A percentile compares a stretch with the other conserved stretches of the same genome.
phyloP scores from a whole-genome alignment of 2,888 invertebrate genomes.

The Hirtodrosophila trivittata region DNA sequence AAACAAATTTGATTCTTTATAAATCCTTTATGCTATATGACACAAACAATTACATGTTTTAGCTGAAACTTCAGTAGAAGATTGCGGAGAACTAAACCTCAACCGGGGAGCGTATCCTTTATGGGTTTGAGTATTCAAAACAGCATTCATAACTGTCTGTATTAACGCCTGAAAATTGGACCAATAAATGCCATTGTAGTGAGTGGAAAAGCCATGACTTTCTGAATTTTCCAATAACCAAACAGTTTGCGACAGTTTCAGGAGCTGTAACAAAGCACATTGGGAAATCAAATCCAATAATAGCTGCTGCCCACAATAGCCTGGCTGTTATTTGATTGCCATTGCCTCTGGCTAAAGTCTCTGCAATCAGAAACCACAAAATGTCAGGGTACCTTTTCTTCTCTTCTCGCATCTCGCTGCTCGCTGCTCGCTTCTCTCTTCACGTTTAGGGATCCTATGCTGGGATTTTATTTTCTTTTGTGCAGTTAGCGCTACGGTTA shows the following conservation, averaged over 20 bases:
- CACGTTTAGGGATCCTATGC: not conserved
- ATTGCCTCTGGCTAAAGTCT: conserved; percentile 47
- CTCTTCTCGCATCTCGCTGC: conserved; percentile 11
- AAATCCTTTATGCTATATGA: not conserved
- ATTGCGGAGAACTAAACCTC: too few relatives aligned
- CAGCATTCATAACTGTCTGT: conserved; percentile 30
- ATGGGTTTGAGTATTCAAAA: conserved; percentile 1
- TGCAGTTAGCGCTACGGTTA: conserved; percentile 59
- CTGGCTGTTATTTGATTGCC: conserved; percentile 56
- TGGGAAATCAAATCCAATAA: conserved; percentile 64
- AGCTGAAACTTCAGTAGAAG: too few relatives aligned
- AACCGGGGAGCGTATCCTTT: too few relatives aligned
- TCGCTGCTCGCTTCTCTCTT: too few relatives aligned
- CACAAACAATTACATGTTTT: too few relatives aligned
- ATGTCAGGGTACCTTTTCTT: conserved; percentile 63
- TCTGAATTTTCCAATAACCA: conserved; percentile 31
- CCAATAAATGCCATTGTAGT: conserved; percentile 15
- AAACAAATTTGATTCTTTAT: conserved; percentile 9
- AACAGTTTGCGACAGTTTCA: conserved; percentile 33
- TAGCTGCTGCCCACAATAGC: conserved; percentile 25
- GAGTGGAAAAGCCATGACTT: conserved; percentile 11
- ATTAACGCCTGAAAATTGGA: conserved; percentile 20
- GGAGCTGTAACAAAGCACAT: conserved; percentile 48
- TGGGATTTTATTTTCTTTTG: conserved; percentile 70
- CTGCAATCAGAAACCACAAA: conserved; percentile 64